Evolutionary conservation across 2,113 vertebrate species (phyloP).

Genomic region (Stigmatopora nigra): DNA sequence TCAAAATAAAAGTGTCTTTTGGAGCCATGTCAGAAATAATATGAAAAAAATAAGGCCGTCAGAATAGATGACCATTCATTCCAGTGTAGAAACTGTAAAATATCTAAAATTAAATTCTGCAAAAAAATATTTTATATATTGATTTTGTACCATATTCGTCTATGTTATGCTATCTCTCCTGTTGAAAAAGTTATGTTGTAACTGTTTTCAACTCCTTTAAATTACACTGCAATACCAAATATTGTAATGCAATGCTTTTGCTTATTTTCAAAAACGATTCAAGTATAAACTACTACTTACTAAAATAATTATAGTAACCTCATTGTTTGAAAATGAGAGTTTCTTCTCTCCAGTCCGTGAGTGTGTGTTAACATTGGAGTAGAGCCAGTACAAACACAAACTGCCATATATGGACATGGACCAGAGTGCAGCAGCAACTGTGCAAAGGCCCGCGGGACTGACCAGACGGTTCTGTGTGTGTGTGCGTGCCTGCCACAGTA

Average conservation of each 20-base stretch:
- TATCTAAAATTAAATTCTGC: conserved; percentile 19
- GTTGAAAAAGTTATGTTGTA: too few species aligned
- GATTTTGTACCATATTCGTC: too few species aligned
- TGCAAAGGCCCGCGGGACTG: conserved; percentile 48
- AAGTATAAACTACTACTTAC: too few species aligned
- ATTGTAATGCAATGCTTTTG: too few species aligned
- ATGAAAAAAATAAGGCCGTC: too few species aligned
- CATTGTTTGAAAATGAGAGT: conserved; percentile 42
- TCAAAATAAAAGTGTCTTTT: background rate
- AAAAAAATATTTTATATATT: too few species aligned
- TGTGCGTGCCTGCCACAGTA: background rate
- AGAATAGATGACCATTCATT: too few species aligned
- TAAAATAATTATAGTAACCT: background rate
- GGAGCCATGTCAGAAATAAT: background rate
- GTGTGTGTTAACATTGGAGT: conserved; percentile 54
- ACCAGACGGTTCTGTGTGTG: conserved; percentile 14
- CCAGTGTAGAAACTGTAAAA: background rate
- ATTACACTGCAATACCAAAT: too few species aligned
- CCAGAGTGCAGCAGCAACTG: conserved; percentile 63
- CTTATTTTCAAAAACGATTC: too few species aligned
- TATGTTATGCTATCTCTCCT: too few species aligned
- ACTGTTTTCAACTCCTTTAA: too few species aligned
- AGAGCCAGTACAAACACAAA: conserved; percentile 69
- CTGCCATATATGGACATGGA: conserved; percentile 71
- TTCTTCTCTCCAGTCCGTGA: conserved; percentile 25